Base-by-base conservation (phyloP, 2,797 vertebrate species). In the Sebastolobus altivelis region DNA sequence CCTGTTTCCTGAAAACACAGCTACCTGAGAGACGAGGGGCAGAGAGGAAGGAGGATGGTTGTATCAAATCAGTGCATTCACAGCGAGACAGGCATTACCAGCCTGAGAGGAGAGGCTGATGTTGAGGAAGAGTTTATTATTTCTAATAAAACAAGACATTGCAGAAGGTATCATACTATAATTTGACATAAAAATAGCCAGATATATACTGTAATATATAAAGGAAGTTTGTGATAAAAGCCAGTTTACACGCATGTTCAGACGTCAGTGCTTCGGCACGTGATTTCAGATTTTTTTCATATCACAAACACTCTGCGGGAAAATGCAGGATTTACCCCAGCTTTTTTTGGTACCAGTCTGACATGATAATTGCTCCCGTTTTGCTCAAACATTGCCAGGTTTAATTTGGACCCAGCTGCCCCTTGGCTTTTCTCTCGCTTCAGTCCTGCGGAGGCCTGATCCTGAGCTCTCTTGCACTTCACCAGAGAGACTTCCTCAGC, bases 1-100 rank as follows among this genome's bases (percentile, higher is more conserved):
- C 66, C 80, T 77, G 75, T 91, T 91, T 88, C 87, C 82, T 88
- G 81, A 82, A 92, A 92, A 91, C 67, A 76, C 75, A 80, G 81
- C 84, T 89, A 93, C 87, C 89, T 86, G 88, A 80, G 75, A 90
- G 77, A 88, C 68, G 86, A 86, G 77, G 81, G 72, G 16, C 27
- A 35, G 72, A 81, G 80, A 82, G 79, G 80, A 83, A 82, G 81
- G 70, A 90, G 83, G 80, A 70, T 20, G 65, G 74, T 74, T 77
- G 80, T 73, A 84, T 70, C 77, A 86, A 90, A 91, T 91, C 87
- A 87, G 87, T 60, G 90, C 61, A 69, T 86, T 78, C 87, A 81
- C 69, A 60, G 75, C 37, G 5, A 90, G 77, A 71, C 29, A 29
- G 65, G 77, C 74, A 74, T 86, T 80, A 74, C 69, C 80, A 75